Evolutionary conservation across 2,888 invertebrate species (phyloP), one percentile per base, ranked within the genome.

Genomic region (Epinotia brunnichana): DNA sequence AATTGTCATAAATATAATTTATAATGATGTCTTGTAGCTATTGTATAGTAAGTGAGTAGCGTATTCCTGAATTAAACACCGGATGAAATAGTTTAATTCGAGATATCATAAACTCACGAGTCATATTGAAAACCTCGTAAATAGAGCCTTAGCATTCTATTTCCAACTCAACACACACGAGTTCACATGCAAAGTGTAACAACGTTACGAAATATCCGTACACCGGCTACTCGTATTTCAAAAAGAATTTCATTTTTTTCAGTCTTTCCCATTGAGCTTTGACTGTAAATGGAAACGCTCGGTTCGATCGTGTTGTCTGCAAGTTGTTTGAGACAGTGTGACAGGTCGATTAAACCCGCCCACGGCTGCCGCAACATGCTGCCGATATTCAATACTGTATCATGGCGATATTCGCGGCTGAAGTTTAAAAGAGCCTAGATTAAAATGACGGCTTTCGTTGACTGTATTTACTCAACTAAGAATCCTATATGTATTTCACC

Each of bases 281-380:
- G 44, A 44, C n/a, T 61, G 44, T n/a, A 44, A 61, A 41, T 15
- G 61, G n/a, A 15, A 48, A 24, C 5, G 62, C 44, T 17, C 48
- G 24, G 62, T 24, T 13, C 41, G 44, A 62, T 24, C 2, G 61
- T n/a, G 61, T 62, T 62, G 24, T 29, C 44, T 62, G 61, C 44
- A 48, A 21, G 61, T 62, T 62, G 44, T 10, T 48, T 9, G 21
- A n/a, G 24, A 19, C 60, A 9, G 21, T n/a, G 24, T 62, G 62
- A 62, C 62, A 62, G 62, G n/a, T 62, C 62, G 62, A 62, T 48
- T 62, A 61, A 24, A 48, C 24, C 11, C 48, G 62, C 44, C 39
- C 60, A 41, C 19, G 60, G 21, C 17, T 0, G 39, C 41, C 41
- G 9, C 60, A 35, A 59, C 29, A 17, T 41, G 60, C 41, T 41